Percentiles rank a stretch among this genome's conserved stretches.
Conservation (phyloP, 1,140 invertebrate genomes). For the Heliconius hermathena region DNA sequence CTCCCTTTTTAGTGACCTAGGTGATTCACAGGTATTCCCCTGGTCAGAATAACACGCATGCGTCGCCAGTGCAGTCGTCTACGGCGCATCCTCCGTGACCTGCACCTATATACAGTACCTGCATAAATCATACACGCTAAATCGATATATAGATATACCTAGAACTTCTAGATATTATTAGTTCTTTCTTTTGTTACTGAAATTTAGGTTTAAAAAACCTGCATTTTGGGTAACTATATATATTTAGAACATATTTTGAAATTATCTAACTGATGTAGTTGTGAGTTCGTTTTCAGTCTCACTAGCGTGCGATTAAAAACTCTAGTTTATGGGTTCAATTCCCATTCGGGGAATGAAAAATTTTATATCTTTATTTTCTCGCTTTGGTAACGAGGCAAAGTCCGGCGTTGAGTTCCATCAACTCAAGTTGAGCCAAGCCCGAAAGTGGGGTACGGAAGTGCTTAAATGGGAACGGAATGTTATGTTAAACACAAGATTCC, state of each 20-base stretch:
- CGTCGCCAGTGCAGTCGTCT: background rate
- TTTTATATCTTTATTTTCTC: too few species aligned
- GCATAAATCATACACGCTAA: constrained; percentile 26
- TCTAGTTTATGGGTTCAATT: too few species aligned
- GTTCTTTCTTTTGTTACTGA: background rate
- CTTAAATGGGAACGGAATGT: too few species aligned
- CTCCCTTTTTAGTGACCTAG: background rate
- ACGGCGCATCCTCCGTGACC: constrained; percentile 45
- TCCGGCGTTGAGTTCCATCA: background rate
- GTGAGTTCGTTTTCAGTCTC: background rate
- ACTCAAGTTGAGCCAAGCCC: too few species aligned
- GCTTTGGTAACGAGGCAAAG: too few species aligned
- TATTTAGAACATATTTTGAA: background rate
- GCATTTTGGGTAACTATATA: too few species aligned
- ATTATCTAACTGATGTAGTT: background rate
- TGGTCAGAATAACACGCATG: constrained; percentile 18
- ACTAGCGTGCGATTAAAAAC: background rate
- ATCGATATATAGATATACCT: constrained; percentile 22
- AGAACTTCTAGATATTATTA: background rate
- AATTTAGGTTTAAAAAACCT: too few species aligned
- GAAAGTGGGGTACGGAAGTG: too few species aligned
- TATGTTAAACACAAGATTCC: too few species aligned
- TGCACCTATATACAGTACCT: constrained; percentile 1
- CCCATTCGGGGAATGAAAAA: too few species aligned
- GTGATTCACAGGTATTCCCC: constrained; percentile 25